Percentiles rank a stretch among this genome's conserved stretches.
Conservation (phyloP, 92 coral and sea anemone species). For the Hydrozoanthus gracilis region DNA sequence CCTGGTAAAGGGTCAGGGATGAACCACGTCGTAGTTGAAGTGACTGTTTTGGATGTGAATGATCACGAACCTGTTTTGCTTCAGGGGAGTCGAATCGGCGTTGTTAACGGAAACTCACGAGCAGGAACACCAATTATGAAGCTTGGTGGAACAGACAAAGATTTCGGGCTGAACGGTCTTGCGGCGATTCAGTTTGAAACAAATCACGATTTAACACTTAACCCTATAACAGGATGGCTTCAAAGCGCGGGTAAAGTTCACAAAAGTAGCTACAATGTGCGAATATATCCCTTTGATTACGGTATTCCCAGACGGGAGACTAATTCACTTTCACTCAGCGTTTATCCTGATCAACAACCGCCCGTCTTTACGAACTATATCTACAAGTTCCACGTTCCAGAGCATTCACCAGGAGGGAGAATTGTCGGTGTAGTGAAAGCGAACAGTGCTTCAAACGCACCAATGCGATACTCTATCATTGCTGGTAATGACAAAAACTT, state of each 20-base stretch:
- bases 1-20: conserved; percentile 42
- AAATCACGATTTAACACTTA: conserved; percentile 63
- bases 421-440: conserved; percentile 76
- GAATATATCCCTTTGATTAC: conserved; percentile 71
- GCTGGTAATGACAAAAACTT: conserved; percentile 64
- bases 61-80: conserved; percentile 71
- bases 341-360: conserved; percentile 72
- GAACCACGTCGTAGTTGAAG: conserved; percentile 60
- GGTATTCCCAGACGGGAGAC: conserved; percentile 83
- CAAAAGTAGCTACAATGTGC: conserved; percentile 57
- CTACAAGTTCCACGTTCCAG: conserved; percentile 72
- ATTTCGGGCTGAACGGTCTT: conserved; percentile 65
- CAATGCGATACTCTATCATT: conserved; percentile 68
- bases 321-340: conserved; percentile 44
- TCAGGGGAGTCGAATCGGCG: conserved; percentile 41
- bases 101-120: conserved; percentile 62
- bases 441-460: conserved; percentile 74
- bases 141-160: conserved; percentile 65
- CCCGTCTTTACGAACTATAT: conserved; percentile 70
- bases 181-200: conserved; percentile 67
- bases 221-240: conserved; percentile 65
- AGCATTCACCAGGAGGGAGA: conserved; percentile 67
- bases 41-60: conserved; percentile 71
- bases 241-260: conserved; percentile 62
- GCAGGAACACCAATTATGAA: conserved; percentile 66